Conservation (phyloP, 2,113 vertebrate genomes). For the Dissostichus mawsoni region DNA sequence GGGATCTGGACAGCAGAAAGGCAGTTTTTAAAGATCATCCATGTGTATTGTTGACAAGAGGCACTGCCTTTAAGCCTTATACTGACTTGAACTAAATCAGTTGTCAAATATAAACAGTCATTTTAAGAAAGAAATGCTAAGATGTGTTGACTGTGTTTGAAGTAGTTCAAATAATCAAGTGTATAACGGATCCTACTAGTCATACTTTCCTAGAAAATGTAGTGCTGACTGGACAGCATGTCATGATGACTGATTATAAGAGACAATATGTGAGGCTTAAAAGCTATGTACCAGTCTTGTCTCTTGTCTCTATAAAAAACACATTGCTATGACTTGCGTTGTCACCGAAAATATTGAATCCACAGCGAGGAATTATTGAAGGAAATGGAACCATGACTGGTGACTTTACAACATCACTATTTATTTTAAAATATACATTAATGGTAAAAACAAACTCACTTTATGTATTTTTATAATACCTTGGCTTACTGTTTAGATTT, state of each 20-base stretch:
- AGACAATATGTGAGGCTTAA: not conserved
- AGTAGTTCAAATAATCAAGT: not conserved
- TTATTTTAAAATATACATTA: not conserved
- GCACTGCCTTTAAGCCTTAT: not conserved
- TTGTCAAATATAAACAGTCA: not conserved
- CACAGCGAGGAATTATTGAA: not conserved
- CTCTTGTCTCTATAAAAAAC: not conserved
- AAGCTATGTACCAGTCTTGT: not conserved
- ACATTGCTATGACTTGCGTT: not conserved
- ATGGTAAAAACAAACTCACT: not conserved
- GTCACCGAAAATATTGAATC: not conserved
- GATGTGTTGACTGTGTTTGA: not conserved
- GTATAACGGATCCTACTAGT: not conserved
- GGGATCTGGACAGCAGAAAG: conserved; percentile 23
- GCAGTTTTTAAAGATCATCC: conserved; percentile 29
- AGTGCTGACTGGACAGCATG: not conserved
- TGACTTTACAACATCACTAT: not conserved
- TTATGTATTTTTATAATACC: not conserved
- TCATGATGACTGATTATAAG: not conserved
- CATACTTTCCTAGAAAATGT: not conserved
- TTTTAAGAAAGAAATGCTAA: not conserved
- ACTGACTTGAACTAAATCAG: not conserved
- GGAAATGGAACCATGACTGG: not conserved
- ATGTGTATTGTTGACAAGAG: not conserved
- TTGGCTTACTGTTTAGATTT: not conserved